Conservation (phyloP, 1,140 invertebrate species). For the Cyclargus thomasi region DNA sequence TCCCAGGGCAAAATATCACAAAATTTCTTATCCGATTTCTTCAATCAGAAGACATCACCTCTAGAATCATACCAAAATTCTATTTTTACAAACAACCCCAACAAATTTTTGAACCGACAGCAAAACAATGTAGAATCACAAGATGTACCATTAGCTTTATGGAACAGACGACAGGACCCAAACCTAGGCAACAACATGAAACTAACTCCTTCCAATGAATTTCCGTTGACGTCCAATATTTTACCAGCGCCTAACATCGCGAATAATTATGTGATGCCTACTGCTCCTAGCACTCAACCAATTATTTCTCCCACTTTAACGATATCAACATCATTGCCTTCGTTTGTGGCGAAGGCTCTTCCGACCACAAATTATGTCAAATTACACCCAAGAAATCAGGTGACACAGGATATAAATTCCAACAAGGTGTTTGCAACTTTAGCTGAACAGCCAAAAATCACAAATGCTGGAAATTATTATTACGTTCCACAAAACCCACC, state of each 20-base stretch:
- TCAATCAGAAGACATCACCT: neutral
- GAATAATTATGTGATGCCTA: neutral
- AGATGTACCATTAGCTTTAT: neutral
- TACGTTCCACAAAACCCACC: neutral
- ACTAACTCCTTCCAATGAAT: neutral
- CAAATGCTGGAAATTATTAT: neutral
- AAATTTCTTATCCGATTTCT: neutral
- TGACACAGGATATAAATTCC: neutral
- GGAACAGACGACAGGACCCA: neutral
- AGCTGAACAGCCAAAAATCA: neutral
- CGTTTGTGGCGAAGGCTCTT: neutral
- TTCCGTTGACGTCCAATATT: neutral
- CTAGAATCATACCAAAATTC: neutral
- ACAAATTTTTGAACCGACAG: neutral
- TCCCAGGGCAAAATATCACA: neutral
- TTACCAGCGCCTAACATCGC: neutral
- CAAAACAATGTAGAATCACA: neutral
- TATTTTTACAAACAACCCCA: neutral
- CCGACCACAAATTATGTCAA: neutral
- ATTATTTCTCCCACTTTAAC: neutral
- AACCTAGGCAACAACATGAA: neutral
- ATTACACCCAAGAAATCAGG: neutral
- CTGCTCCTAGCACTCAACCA: neutral
- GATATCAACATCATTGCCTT: slow-evolving; percentile 3
- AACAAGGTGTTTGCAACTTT: neutral